Base-by-base conservation (phyloP, 1,140 invertebrate species). In the Apis mellifera region DNA sequence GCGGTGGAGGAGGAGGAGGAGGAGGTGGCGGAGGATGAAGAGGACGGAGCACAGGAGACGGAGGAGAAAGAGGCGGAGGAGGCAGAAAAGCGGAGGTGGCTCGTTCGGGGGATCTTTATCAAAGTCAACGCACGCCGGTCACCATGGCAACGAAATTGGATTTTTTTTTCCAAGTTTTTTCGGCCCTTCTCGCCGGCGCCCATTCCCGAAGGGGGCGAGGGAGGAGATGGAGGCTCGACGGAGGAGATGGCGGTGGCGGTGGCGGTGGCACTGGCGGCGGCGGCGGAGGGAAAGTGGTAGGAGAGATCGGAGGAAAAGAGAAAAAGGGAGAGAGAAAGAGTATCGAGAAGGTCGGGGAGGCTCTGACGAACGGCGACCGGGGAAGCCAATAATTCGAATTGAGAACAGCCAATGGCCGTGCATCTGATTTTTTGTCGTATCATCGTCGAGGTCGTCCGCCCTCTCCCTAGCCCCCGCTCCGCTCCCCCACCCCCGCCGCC, bases 351-450 rank as follows among this genome's bases (percentile, higher is more conserved):
- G 86, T 87, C 87, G 89, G 90, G 87, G 90, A 88, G 90, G 84
- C 84, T 91, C 93, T 94, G 93, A 93, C 92, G 92, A 93, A 93
- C 92, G 91, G 90, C 92, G 91, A 92, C 91, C 89, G 91, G 93
- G 92, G 92, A 93, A 93, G 93, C 92, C 93, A 93, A 93, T 94
- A 93, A 94, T 93, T 94, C 92, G 93, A 93, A 94, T 93, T 93
- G 93, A 93, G 93, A 93, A 92, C 93, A 93, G 93, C 92, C 93
- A 94, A 94, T 93, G 93, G 93, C 93, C 92, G 92, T 92, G 92
- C 93, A 93, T 93, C 92, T 93, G 93, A 93, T 93, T 94, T 94
- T 93, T 94, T 93, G 92, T 94, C 91, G 89, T 91, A 92, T 92
- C 91, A 92, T 92, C 92, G 91, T 85, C 89, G 90, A 91, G 90